Percentiles rank a stretch among this genome's conserved stretches.
phyloP scores from a whole-genome alignment of 2,888 invertebrate species.

The Zhuqinia jingwanae region DNA sequence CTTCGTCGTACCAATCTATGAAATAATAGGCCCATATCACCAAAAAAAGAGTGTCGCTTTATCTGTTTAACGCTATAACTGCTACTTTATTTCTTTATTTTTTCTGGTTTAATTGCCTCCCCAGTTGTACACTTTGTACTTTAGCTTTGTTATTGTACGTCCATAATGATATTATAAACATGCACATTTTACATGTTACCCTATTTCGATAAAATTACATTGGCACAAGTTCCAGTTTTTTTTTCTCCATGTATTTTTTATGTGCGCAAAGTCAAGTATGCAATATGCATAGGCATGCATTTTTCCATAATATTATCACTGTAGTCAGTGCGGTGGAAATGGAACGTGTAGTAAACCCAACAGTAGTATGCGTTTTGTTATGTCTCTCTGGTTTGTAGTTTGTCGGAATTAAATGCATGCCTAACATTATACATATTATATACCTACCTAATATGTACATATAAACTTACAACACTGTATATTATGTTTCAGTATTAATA shows the following conservation, averaged over 20 bases:
- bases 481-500: not conserved
- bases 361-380: conserved; percentile 5
- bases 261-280: not conserved
- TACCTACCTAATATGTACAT: too few relatives aligned
- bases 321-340: conserved; percentile 21
- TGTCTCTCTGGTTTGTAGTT: conserved; percentile 5
- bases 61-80: too few relatives aligned
- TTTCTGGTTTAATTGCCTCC: too few relatives aligned
- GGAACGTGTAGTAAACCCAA: too few relatives aligned
- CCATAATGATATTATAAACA: too few relatives aligned
- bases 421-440: not conserved
- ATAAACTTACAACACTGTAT: too few relatives aligned
- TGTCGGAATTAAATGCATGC: conserved; percentile 1
- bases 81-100: too few relatives aligned
- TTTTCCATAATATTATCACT: not conserved
- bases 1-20: not conserved
- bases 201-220: conserved; percentile 8
- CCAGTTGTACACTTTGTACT: too few relatives aligned
- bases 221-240: conserved; percentile 26
- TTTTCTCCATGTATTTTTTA: not conserved
- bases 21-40: too few relatives aligned
- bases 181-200: too few relatives aligned
- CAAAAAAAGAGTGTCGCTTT: not conserved
- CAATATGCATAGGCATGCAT: not conserved
- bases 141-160: too few relatives aligned